Conservation (phyloP, 2,888 invertebrate genomes). For the Dyspetes luteomarginatus region DNA sequence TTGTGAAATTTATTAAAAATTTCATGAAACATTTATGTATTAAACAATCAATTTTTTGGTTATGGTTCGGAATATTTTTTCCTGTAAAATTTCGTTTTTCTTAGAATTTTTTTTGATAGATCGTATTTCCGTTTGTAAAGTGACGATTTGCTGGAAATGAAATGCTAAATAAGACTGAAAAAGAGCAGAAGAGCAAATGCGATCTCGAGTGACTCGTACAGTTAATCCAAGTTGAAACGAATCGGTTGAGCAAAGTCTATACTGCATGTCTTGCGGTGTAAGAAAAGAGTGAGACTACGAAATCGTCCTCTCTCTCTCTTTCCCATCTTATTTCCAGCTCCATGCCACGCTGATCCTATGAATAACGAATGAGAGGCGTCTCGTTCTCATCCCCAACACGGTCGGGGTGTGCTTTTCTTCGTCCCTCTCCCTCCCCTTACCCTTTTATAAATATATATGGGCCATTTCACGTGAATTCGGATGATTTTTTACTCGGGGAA, state of each 20-base stretch:
- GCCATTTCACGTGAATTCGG: slow-evolving; percentile 6
- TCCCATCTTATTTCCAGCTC: slow-evolving; percentile 37
- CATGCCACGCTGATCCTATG: slow-evolving; percentile 53
- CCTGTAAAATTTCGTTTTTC: background rate
- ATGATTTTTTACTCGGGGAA: slow-evolving; percentile 5
- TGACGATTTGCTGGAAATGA: background rate
- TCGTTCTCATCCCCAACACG: slow-evolving; percentile 48
- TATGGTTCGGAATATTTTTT: too few relatives aligned
- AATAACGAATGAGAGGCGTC: slow-evolving; percentile 64
- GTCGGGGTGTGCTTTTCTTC: slow-evolving; percentile 31
- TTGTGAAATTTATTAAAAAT: background rate
- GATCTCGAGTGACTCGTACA: slow-evolving; percentile 1
- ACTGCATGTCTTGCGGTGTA: slow-evolving; percentile 13
- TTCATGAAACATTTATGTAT: too few relatives aligned
- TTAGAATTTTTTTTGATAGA: background rate
- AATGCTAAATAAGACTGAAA: background rate
- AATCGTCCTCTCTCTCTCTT: slow-evolving; percentile 31
- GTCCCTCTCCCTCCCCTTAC: slow-evolving; percentile 16
- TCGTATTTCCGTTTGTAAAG: background rate
- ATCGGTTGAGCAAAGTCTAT: slow-evolving; percentile 15
- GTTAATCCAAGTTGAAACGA: slow-evolving; percentile 26
- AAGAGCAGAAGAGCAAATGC: background rate
- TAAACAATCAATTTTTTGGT: background rate
- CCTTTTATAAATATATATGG: slow-evolving; percentile 10
- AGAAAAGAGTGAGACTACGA: slow-evolving; percentile 35